Evolutionary conservation across 2,797 vertebrate genomes (phyloP).

Genomic region (Coccyzus lansbergi): DNA sequence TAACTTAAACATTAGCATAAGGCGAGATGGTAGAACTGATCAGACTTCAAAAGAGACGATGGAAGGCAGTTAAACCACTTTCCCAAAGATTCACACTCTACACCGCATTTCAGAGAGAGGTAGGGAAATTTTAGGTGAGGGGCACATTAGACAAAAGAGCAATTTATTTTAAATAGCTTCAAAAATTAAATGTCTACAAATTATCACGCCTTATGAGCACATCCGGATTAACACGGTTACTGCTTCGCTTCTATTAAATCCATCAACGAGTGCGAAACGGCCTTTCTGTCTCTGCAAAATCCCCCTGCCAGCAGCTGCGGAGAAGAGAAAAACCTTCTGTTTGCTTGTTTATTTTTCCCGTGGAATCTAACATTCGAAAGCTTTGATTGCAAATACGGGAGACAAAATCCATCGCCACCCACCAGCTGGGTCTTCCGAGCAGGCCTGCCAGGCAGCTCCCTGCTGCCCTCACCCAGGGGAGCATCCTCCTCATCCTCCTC

Average conservation of each 20-base stretch:
- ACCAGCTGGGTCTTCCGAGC: neutral
- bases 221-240: rapidly evolving
- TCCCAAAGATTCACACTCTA: neutral
- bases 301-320: neutral
- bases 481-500: neutral
- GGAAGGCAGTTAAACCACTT: neutral
- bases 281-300: neutral
- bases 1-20: neutral
- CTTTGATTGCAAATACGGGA: neutral
- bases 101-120: neutral
- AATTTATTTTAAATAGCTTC: neutral
- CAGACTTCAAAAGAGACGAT: neutral
- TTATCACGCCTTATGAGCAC: neutral
- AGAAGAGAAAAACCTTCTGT: neutral
- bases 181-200: neutral
- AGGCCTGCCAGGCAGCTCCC: rapidly evolving
- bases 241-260: neutral
- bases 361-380: neutral
- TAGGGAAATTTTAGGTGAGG: neutral
- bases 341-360: neutral
- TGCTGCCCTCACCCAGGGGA: rapidly evolving
- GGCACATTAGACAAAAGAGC: neutral
- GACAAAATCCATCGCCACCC: neutral
- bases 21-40: neutral
- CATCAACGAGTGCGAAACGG: neutral